These are phyloP conservation scores for Pagrus major DNA, from an alignment of 2,113 vertebrate species.

Conservation along the genomic window DNA sequence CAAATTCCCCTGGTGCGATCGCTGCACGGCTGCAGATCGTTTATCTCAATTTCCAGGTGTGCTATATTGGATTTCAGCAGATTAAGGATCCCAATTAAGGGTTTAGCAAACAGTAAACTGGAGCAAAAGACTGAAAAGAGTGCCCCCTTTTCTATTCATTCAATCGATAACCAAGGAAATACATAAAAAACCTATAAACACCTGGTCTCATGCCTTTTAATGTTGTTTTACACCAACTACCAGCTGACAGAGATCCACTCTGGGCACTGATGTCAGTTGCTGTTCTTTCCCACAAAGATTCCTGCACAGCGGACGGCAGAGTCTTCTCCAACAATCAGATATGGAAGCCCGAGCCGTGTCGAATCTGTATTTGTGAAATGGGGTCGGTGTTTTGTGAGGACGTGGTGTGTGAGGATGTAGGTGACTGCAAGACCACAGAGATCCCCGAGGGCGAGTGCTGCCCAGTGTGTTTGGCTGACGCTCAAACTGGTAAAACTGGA, in stretches of 20 bases:
- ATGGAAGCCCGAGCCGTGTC: constrained; percentile 76
- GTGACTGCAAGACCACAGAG: constrained; percentile 84
- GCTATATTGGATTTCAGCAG: no score
- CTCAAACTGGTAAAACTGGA: constrained; percentile 52
- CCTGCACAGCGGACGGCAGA: constrained; percentile 64
- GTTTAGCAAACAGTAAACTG: no score
- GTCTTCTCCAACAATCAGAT: constrained; percentile 71
- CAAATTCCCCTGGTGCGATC: no score
- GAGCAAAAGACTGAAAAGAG: no score
- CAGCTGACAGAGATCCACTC: neutral
- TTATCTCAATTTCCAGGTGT: no score
- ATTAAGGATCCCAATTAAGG: no score
- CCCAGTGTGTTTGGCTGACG: constrained; percentile 81
- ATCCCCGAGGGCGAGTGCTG: constrained; percentile 91
- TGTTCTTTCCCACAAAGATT: constrained; percentile 57
- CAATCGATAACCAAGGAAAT: no score
- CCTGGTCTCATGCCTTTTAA: neutral
- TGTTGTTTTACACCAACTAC: neutral
- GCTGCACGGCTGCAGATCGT: no score
- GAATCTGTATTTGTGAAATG: constrained; percentile 90
- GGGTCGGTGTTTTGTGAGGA: constrained; percentile 92
- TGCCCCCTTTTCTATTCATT: no score
- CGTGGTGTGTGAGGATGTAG: constrained; percentile 86
- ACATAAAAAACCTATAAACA: neutral
- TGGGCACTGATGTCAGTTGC: constrained; percentile 10